phyloP scores from a whole-genome alignment of 2,888 invertebrate species.

The Aporophyla lueneburgensis region DNA sequence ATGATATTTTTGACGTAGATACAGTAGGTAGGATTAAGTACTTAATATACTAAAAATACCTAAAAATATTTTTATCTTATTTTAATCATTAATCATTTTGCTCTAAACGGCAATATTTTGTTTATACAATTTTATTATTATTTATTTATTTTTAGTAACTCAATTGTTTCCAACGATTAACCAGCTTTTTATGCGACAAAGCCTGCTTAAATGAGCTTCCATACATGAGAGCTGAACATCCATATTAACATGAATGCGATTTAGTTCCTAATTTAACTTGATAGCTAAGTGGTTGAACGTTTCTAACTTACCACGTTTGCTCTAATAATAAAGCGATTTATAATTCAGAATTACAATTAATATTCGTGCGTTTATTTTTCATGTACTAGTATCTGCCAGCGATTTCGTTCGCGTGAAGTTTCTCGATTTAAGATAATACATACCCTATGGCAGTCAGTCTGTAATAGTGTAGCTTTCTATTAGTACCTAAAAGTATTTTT shows the following conservation, averaged over 20 bases:
- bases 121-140: not conserved
- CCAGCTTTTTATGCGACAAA: not conserved
- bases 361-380: not conserved
- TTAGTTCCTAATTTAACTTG: not conserved
- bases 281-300: not conserved
- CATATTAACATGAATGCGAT: not conserved
- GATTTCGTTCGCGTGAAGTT: too few species aligned
- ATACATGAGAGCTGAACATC: too few species aligned
- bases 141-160: not conserved
- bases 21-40: not conserved
- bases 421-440: too few species aligned
- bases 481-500: too few species aligned
- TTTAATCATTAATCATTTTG: not conserved
- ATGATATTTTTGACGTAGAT: conserved; percentile 8
- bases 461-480: too few species aligned
- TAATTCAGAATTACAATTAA: not conserved
- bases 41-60: not conserved
- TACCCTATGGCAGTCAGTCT: too few species aligned
- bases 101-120: not conserved
- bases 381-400: not conserved
- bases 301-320: not conserved
- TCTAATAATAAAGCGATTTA: not conserved
- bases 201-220: not conserved
- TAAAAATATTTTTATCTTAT: too few species aligned
- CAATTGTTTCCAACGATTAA: not conserved